These are phyloP conservation scores for Pocillopora verrucosa DNA, from an alignment of 64 coral and sea anemone genomes.

Conservation along the genomic window DNA sequence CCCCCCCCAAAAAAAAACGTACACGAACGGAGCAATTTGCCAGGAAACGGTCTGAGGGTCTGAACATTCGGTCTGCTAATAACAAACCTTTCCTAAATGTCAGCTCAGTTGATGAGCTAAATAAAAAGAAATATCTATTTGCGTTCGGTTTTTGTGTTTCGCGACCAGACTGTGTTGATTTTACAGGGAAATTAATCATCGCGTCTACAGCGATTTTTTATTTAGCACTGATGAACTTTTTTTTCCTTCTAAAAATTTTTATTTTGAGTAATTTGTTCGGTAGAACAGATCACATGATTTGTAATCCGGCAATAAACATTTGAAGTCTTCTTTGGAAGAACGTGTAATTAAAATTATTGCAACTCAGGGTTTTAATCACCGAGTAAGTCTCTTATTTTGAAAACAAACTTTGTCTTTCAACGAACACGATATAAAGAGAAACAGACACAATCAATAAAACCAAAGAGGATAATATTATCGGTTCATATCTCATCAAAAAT, in stretches of 20 bases:
- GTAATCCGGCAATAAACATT: too few species aligned
- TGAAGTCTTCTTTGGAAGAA: background rate
- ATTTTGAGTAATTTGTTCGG: too few species aligned
- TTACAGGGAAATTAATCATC: too few species aligned
- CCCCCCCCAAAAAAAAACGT: background rate
- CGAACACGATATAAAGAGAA: constrained; percentile 49
- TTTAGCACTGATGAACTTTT: too few species aligned
- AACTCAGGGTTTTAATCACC: background rate
- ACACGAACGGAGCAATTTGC: background rate
- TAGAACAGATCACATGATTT: too few species aligned
- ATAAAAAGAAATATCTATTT: background rate
- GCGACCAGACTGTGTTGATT: too few species aligned
- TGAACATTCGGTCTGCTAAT: background rate
- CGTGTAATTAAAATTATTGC: background rate
- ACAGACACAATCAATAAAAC: constrained; percentile 39
- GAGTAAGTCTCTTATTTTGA: constrained; percentile 15
- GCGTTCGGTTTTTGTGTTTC: too few species aligned
- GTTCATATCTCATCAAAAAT: constrained; percentile 15
- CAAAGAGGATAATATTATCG: constrained; percentile 30
- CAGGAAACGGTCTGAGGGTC: background rate
- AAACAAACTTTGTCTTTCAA: constrained; percentile 61
- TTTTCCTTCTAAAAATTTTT: too few species aligned
- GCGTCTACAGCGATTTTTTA: too few species aligned
- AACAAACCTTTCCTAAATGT: background rate
- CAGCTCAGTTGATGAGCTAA: background rate